phyloP scores from a whole-genome alignment of 2,797 vertebrate genomes.

The Syndactyla subalaris region DNA sequence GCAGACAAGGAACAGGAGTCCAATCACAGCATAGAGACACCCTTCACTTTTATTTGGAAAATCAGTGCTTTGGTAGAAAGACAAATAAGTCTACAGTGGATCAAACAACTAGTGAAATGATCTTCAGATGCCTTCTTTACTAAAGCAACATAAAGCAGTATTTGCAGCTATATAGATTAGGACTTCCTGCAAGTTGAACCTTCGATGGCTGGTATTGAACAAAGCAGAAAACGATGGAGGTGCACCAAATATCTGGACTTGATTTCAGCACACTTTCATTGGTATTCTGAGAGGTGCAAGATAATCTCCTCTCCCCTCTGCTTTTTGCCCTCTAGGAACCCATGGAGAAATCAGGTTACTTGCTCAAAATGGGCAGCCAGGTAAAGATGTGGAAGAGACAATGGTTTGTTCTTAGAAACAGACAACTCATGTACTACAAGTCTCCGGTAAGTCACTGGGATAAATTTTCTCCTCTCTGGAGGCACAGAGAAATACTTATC shows the following conservation, averaged over 20 bases:
- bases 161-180: neutral
- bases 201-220: neutral
- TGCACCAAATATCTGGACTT: neutral
- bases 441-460: constrained; percentile 86
- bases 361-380: constrained; percentile 94
- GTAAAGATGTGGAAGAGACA: constrained; percentile 94
- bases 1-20: neutral
- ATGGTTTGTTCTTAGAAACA: constrained; percentile 95
- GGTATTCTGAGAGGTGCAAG: neutral
- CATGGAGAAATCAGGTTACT: constrained; percentile 93
- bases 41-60: neutral
- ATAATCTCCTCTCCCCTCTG: neutral
- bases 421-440: constrained; percentile 95
- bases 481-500: neutral
- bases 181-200: neutral
- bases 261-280: neutral
- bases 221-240: neutral
- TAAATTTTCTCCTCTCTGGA: neutral
- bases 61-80: neutral
- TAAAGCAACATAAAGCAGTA: neutral
- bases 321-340: constrained; percentile 81
- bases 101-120: neutral
- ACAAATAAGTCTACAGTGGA: neutral
- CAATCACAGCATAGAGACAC: neutral
- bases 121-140: neutral